phyloP scores from a whole-genome alignment of 2,888 invertebrate species.

The Idaea straminata region DNA sequence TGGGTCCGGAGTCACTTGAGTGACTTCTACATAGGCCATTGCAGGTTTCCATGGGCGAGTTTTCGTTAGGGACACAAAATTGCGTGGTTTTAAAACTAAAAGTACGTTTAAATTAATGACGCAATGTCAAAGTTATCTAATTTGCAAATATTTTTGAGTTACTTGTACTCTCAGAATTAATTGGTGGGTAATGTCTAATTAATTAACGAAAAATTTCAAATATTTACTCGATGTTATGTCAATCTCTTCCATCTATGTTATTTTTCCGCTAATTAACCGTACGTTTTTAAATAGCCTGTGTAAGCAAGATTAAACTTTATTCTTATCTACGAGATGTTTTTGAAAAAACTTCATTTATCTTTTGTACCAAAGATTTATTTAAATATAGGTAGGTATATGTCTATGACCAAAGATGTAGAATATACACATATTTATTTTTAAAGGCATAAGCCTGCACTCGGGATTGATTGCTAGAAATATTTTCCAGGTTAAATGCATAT shows the following conservation, averaged over 20 bases:
- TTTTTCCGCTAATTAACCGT: background rate
- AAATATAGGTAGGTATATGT: too few species aligned
- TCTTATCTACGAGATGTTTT: background rate
- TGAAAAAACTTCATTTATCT: too few species aligned
- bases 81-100: background rate
- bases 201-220: background rate
- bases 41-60: too few species aligned
- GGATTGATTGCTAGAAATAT: too few species aligned
- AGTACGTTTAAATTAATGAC: background rate
- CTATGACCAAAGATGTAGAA: too few species aligned
- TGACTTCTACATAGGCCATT: too few species aligned
- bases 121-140: background rate
- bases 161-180: background rate
- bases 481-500: too few species aligned
- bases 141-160: background rate
- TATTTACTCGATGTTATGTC: background rate
- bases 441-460: too few species aligned
- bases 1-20: too few species aligned
- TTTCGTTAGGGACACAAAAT: background rate
- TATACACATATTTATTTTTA: too few species aligned
- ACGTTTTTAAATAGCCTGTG: background rate
- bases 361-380: too few species aligned
- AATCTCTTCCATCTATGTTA: background rate
- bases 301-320: background rate
- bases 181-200: background rate